A percentile compares a stretch with the other conserved stretches of the same genome.
These are phyloP conservation scores for Pyralis farinalis DNA, from an alignment of 2,888 invertebrate genomes.

Conservation along the genomic window DNA sequence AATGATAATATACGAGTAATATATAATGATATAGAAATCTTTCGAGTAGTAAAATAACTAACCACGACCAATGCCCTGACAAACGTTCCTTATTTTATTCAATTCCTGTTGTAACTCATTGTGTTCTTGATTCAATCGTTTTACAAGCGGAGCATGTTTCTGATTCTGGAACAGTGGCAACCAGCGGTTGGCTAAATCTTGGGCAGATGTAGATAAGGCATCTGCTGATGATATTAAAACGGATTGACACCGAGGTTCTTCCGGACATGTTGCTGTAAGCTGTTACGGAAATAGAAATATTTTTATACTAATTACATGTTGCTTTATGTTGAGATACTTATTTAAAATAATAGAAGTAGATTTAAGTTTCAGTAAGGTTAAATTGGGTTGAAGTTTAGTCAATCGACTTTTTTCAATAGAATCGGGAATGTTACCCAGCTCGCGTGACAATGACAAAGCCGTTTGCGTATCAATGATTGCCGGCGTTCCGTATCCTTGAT, in stretches of 20 bases:
- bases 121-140: conserved; percentile 1
- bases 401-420: no score
- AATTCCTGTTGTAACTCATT: conserved; percentile 22
- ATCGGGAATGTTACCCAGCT: no score
- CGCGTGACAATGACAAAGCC: no score
- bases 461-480: no score
- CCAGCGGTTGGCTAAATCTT: conserved; percentile 22
- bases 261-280: conserved; percentile 33
- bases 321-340: no score
- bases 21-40: not conserved
- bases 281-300: no score
- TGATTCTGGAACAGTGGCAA: conserved; percentile 12
- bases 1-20: no score
- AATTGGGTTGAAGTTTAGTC: no score
- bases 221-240: conserved; percentile 23
- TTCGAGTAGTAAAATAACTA: not conserved
- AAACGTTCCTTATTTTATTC: conserved; percentile 22
- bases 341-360: no score
- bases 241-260: conserved; percentile 26
- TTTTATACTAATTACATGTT: no score
- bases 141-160: conserved; percentile 3
- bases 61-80: conserved; percentile 2
- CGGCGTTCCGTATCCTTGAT: no score
- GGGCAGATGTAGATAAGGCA: conserved; percentile 21
- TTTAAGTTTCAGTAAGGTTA: no score